phyloP scores from a whole-genome alignment of 2,113 vertebrate genomes.

The Colistium nudipinnis region DNA sequence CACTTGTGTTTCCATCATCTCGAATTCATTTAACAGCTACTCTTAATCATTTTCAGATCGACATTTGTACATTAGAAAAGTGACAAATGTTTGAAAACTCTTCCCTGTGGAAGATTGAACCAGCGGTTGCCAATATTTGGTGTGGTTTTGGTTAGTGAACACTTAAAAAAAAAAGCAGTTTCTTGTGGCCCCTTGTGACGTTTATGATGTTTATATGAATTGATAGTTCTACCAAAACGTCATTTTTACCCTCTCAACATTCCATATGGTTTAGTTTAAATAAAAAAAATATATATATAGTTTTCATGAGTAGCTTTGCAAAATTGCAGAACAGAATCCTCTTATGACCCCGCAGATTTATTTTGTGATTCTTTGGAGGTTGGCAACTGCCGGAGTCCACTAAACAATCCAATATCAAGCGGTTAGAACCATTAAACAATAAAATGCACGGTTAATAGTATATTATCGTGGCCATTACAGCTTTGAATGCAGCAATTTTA shows the following conservation, averaged over 20 bases:
- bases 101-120: neutral
- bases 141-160: neutral
- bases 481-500: neutral
- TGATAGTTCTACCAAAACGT: neutral
- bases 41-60: neutral
- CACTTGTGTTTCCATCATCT: neutral
- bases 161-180: no score
- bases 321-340: neutral
- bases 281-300: neutral
- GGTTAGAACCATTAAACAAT: no score
- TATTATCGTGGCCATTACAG: no score
- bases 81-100: neutral
- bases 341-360: neutral
- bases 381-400: no score
- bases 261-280: neutral
- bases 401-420: no score
- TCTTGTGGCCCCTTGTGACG: neutral
- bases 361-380: no score
- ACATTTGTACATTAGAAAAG: neutral
- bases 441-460: no score
- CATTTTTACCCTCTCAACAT: neutral
- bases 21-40: neutral
- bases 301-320: neutral
- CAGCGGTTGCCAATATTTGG: neutral
- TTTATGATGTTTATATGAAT: conserved; percentile 7